Base-by-base conservation (phyloP, 2,888 invertebrate species). In the Agrotis exclamationis region DNA sequence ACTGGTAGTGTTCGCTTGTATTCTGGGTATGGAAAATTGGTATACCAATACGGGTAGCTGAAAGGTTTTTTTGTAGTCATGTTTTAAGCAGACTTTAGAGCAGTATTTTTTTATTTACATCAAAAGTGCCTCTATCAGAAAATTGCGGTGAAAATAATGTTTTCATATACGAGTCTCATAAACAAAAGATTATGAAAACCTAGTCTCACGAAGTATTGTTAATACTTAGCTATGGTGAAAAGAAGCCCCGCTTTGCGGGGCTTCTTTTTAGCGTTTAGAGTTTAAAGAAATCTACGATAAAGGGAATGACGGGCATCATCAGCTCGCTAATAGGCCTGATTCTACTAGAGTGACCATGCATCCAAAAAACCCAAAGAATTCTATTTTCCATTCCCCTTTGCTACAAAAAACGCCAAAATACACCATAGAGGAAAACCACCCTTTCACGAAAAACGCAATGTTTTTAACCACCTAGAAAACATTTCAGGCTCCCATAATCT, bases 401-500 rank as follows among this genome's bases (percentile, higher is more conserved):
- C 71, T 51, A 65, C 20, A 65, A 63, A n/a, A 58, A 53, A 33
- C 3, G 20, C 13, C 47, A 39, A 1, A 62, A 63, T 48, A 24
- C 6, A 5, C 47, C 50, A 59, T 48, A 6, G 39, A 56, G 33
- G 13, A 65, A 70, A 75, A 76, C 45, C 9, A 71, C 16, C 44
- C n/a, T 39, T 44, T 28, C 9, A 39, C 11, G 50, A 67, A 58
- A 65, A 39, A 28, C 24, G 44, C 28, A 51, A 57, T 64, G 54
- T 79, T 79, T 63, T 54, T 39, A 54, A 51, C 47, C 48, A 48
- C 50, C 20, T 16, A 33, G 20, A 65, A 78, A 82, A 63, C 58
- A 65, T 82, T 79, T 68, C 50, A 53, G 48, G 67, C 51, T 64
- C 13, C 53, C 62, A 71, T 67, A 76, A 78, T 69, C 54, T 22